Conservation (phyloP, 2,888 invertebrate species). For the Rhopalosiphum nymphaeae region DNA sequence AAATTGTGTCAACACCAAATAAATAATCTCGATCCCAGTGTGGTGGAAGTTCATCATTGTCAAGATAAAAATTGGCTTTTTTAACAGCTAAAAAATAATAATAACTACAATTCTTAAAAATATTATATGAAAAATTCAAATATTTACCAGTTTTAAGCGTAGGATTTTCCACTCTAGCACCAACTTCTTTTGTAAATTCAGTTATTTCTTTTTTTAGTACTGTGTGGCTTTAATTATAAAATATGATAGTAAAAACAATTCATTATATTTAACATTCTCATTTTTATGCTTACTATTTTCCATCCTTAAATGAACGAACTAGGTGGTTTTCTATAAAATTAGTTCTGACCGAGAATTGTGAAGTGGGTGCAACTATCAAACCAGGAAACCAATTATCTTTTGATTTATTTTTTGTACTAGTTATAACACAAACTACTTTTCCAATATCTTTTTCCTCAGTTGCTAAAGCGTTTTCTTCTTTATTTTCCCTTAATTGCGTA, state of each 20-base stretch:
- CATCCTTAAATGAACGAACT: constrained; percentile 95
- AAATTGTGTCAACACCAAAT: constrained; percentile 77
- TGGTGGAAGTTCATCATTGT: constrained; percentile 88
- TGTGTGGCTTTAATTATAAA: constrained; percentile 76
- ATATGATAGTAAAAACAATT: constrained; percentile 24
- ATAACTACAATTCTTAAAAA: not conserved
- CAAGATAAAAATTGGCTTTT: constrained; percentile 88
- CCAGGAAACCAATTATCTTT: constrained; percentile 92
- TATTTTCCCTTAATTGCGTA: not conserved
- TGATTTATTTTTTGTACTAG: constrained; percentile 81
- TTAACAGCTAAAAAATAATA: constrained; percentile 79
- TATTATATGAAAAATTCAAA: constrained; percentile 64
- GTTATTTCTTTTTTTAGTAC: constrained; percentile 93
- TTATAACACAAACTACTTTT: constrained; percentile 84
- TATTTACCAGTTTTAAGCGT: constrained; percentile 71
- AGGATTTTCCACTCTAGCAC: constrained; percentile 84
- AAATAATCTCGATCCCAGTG: constrained; percentile 94
- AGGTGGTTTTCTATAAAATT: constrained; percentile 91
- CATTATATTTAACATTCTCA: not conserved
- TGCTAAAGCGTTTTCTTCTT: constrained; percentile 66
- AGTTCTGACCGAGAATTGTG: constrained; percentile 84
- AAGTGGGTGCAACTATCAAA: constrained; percentile 92
- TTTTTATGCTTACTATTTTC: constrained; percentile 81
- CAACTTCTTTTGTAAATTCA: constrained; percentile 86
- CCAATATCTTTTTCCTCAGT: constrained; percentile 80